phyloP scores from a whole-genome alignment of 2,888 invertebrate species.

The Drosophila quinaria region DNA sequence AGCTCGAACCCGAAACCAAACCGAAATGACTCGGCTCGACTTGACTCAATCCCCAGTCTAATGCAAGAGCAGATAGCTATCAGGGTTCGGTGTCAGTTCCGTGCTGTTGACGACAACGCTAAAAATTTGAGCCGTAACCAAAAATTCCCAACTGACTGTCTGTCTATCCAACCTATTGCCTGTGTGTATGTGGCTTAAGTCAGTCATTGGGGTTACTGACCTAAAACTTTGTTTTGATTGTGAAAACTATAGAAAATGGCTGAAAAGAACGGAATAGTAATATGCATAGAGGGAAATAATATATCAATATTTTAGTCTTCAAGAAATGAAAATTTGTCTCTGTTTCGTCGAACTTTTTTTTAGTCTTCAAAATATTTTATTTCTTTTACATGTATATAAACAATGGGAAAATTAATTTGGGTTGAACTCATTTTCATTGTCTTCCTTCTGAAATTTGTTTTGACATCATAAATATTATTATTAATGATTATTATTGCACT shows the following conservation, averaged over 20 bases:
- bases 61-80: slow-evolving; percentile 36
- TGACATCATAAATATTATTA: background rate
- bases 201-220: slow-evolving; percentile 67
- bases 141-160: slow-evolving; percentile 26
- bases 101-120: slow-evolving; percentile 48
- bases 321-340: too few species aligned
- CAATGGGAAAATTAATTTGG: slow-evolving; percentile 23
- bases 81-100: slow-evolving; percentile 16
- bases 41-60: slow-evolving; percentile 39
- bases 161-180: slow-evolving; percentile 7
- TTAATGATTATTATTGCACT: slow-evolving; percentile 2
- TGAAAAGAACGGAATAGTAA: background rate
- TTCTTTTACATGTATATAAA: background rate
- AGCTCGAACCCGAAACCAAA: slow-evolving; percentile 28
- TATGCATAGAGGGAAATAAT: background rate
- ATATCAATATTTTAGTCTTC: background rate
- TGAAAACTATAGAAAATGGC: slow-evolving; percentile 59
- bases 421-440: slow-evolving; percentile 10
- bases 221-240: slow-evolving; percentile 58
- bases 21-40: slow-evolving; percentile 22
- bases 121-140: slow-evolving; percentile 58
- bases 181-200: slow-evolving; percentile 32
- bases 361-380: background rate
- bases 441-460: background rate
- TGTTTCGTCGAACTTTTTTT: background rate